Conservation (phyloP, 2,797 vertebrate species). For the Brachyalestes nurse region DNA sequence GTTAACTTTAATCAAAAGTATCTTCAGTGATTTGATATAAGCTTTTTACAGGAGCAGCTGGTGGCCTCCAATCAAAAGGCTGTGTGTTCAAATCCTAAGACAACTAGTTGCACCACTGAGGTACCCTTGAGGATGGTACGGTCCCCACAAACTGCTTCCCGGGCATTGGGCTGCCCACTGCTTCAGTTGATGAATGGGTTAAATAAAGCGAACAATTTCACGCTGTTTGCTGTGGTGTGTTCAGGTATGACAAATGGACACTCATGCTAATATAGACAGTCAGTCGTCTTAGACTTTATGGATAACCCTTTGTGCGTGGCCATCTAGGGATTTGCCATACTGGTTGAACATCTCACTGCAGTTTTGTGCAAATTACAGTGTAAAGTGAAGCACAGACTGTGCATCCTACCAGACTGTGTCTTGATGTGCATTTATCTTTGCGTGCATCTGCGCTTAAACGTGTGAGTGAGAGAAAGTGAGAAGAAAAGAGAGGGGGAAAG, state of each 20-base stretch:
- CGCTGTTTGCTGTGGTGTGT: no score
- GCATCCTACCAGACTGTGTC: background rate
- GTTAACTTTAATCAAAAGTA: constrained; percentile 37
- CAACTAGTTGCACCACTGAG: no score
- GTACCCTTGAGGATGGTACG: no score
- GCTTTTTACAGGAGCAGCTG: background rate
- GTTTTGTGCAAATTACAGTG: constrained; percentile 11
- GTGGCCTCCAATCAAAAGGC: no score
- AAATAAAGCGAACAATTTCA: no score
- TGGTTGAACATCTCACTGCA: background rate
- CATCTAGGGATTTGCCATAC: background rate
- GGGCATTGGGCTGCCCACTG: no score
- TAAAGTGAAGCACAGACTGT: constrained; percentile 11
- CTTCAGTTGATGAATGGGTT: no score
- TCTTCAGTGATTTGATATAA: background rate
- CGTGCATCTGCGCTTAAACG: constrained; percentile 40
- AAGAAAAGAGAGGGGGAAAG: constrained; percentile 13
- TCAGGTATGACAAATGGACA: no score
- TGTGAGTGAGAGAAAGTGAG: constrained; percentile 32
- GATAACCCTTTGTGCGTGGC: background rate
- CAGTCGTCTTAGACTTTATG: background rate
- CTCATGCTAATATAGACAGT: no score
- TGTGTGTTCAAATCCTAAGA: no score
- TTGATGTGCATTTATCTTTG: constrained; percentile 20
- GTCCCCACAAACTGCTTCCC: no score